Conservation (phyloP, 2,797 vertebrate genomes). For the Coregonus ussuriensis region DNA sequence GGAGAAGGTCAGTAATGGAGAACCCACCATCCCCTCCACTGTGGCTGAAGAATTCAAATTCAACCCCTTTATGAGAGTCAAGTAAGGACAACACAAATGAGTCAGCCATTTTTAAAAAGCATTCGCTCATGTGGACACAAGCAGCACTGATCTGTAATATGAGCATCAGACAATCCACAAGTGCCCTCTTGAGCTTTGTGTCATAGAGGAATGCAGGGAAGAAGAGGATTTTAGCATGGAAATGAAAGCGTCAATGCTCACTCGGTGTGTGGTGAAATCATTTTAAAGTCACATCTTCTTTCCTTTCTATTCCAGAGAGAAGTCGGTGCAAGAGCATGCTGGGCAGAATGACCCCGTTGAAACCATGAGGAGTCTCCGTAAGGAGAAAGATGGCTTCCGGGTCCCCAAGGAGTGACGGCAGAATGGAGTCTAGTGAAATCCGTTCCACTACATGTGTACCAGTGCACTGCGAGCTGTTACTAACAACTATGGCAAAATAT, state of each 20-base stretch:
- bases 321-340: conserved; percentile 87
- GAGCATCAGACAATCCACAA: background rate
- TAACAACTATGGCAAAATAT: background rate
- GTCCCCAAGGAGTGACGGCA: conserved; percentile 84
- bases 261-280: background rate
- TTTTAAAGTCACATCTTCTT: background rate
- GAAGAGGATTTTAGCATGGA: background rate
- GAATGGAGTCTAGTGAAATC: conserved; percentile 36
- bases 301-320: conserved; percentile 79
- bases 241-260: background rate
- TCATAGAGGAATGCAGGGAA: background rate
- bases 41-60: conserved; percentile 90
- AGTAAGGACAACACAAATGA: conserved; percentile 69
- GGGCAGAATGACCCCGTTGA: conserved; percentile 81
- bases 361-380: conserved; percentile 91
- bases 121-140: background rate
- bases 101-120: background rate
- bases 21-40: conserved; percentile 93
- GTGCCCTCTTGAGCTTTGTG: background rate
- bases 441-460: conserved; percentile 2
- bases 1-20: conserved; percentile 85
- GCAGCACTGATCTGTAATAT: background rate
- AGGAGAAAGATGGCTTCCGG: conserved; percentile 91
- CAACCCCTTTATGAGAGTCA: conserved; percentile 98
- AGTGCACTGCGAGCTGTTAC: conserved; percentile 14